Base-by-base conservation (phyloP, 2,888 invertebrate genomes). In the Papilio elwesi region DNA sequence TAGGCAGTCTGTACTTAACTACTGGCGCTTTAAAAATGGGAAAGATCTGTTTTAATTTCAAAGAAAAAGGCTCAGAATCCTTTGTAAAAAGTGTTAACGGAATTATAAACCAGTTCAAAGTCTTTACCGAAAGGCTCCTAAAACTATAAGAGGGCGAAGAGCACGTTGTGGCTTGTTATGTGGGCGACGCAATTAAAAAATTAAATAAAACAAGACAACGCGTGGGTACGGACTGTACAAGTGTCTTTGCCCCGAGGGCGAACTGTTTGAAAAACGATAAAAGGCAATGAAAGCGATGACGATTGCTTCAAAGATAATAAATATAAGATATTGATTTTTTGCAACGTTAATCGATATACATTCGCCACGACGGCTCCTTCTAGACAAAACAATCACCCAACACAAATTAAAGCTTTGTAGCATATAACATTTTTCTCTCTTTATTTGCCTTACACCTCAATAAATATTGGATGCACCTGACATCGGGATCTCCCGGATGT, bases 101-200 rank as follows among this genome's bases (percentile, higher is more conserved):
- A 38, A 38, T 43, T 64, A 68, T 26, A 64, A 16, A 59, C 4
- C n/a, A 73, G 69, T 73, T 68, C 68, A 65, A 73, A 68, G 62
- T 57, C 65, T 57, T 12, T 13, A 13, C 43, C 65, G 57, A 53
- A 51, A 65, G 36, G n/a, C n/a, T n/a, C 68, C 68, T 62, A 59
- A 68, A 68, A 53, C 38, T 38, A 51, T 55, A 55, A 52, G 48
- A 12, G 26, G 47, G 48, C 68, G 73, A 71, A 66, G 63, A 74
- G 67, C 68, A 73, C 74, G 68, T 75, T 74, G 74, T 74, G 70
- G 69, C 62, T 38, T 68, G 71, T 69, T 75, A 83, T 84, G 88
- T 89, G 90, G 90, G 90, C 87, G 90, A 87, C 80, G 84, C 83
- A 89, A 90, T 90, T 88, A 90, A 91, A 88, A 89, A 89, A 87